Base-by-base conservation (phyloP, 2,888 invertebrate species). In the Hoplodrina ambigua region DNA sequence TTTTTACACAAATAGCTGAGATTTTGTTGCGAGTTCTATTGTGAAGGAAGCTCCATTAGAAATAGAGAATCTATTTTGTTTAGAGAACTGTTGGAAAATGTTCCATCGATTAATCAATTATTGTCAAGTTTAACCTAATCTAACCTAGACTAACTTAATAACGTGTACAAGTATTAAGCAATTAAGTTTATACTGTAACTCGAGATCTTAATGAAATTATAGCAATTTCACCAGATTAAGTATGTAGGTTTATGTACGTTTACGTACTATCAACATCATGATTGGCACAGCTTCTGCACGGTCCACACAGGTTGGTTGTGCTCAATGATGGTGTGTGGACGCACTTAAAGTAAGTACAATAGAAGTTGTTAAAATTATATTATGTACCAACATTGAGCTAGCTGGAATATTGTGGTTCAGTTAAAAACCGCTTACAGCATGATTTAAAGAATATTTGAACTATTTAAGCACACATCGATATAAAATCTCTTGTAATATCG, bases 1-100 rank as follows among this genome's bases (percentile, higher is more conserved):
- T 71, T 71, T 78, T 69, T 71, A 82, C 59, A 65, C 53, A 46
- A 57, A 74, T 58, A 25, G 57, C 58, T 62, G 50, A 59, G 68
- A 69, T 73, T 73, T 75, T 56, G 75, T 56, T 37, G 33, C 46
- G 33, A 57, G 59, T 58, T 69, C 55, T 58, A 70, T 52, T 71
- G 65, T 58, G 20, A 55, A 41, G 53, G 52, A 52, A 69, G 10
- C 53, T 33, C 65, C 56, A 70, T 66, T 79, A 49, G 13, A 69
- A 79, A 78, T 56, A 62, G 20, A 59, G 56, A 46, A 46, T 65
- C 41, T 46, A 37, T 65, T 65, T 75, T 52, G 37, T 49, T 58
- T 50, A 33, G 6, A 33, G 33, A 19, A 60, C 20, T 20, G 57
- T 41, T 11, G 19, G 56, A 55, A 37, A 63, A 50, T 52, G 25